phyloP scores from a whole-genome alignment of 2,797 vertebrate species.

The Typhlichthys eigenmanni region DNA sequence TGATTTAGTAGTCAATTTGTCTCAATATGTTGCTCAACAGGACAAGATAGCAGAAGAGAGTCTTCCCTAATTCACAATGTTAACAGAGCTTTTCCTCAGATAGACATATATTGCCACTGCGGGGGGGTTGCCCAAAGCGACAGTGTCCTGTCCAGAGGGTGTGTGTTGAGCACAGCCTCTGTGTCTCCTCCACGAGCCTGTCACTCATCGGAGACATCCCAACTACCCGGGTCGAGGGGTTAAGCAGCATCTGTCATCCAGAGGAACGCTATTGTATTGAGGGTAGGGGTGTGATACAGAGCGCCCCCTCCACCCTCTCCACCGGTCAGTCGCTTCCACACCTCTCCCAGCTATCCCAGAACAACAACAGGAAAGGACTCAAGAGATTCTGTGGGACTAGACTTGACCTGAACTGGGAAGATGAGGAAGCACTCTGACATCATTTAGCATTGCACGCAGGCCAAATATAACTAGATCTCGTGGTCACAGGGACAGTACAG shows the following conservation, averaged over 20 bases:
- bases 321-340: constrained; percentile 32
- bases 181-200: constrained; percentile 56
- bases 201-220: constrained; percentile 67
- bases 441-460: constrained; percentile 43
- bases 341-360: constrained; percentile 45
- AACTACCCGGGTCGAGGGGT: constrained; percentile 70
- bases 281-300: constrained; percentile 43
- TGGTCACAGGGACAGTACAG: constrained; percentile 1
- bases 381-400: constrained; percentile 63
- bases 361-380: constrained; percentile 75
- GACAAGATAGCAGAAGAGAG: constrained; percentile 65
- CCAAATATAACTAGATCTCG: constrained; percentile 66
- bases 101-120: constrained; percentile 52
- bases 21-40: constrained; percentile 70
- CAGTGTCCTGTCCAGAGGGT: constrained; percentile 54
- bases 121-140: constrained; percentile 46
- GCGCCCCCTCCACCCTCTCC: constrained; percentile 7
- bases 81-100: constrained; percentile 51
- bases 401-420: constrained; percentile 61
- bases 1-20: constrained; percentile 73
- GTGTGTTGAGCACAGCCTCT: constrained; percentile 35
- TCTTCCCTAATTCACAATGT: constrained; percentile 60
- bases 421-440: constrained; percentile 73
- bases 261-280: constrained; percentile 68
- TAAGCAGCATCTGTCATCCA: constrained; percentile 80